Evolutionary conservation across 2,797 vertebrate species (phyloP), one percentile per base, ranked within the genome.

Genomic region (Tarsius wallacei): DNA sequence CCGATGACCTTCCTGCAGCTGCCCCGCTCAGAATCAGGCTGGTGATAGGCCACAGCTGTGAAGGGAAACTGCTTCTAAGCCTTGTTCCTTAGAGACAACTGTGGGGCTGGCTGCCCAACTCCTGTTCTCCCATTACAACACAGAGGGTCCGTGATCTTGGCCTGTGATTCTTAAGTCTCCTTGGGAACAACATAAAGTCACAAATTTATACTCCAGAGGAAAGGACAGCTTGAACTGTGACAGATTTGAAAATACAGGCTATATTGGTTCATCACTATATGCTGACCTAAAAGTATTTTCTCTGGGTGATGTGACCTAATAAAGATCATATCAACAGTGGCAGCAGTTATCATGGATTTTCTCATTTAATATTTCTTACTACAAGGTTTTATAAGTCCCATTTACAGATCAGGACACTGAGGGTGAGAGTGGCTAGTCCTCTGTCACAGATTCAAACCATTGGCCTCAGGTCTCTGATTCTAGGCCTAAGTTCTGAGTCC

Each of bases 1-100:
- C 57, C 28, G 63, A 78, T 90, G 94, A 83, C 81, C 77, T 97
- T 87, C 47, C 74, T 17, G 6, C 92, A 97, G 77, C 63, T 97
- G 84, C 80, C 77, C 80, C 31, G 74, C 11, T 10, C n/a, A 55
- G 49, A 93, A 16, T 70, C 53, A n/a, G 77, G 22, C 76, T 64
- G 14, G 42, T 80, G 22, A 13, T 0, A 73, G 61, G 42, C 36
- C 24, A 0, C 80, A 86, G 64, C 82, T 87, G 71, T 42, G 80
- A n/a, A 2, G 26, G 53, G 74, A 63, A 85, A 11, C 70, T 17
- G 42, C 42, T 42, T n/a, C 47, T 15, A 47, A 24, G 51, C 61
- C 24, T 36, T 31, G 17, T 14, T 63, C 42, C 26, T 24, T 63
- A 36, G 36, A 33, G 53, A 47, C 12, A 47, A 13, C 36, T 28